Evolutionary conservation across 2,888 invertebrate species (phyloP).

Genomic region (Aplocera efformata): DNA sequence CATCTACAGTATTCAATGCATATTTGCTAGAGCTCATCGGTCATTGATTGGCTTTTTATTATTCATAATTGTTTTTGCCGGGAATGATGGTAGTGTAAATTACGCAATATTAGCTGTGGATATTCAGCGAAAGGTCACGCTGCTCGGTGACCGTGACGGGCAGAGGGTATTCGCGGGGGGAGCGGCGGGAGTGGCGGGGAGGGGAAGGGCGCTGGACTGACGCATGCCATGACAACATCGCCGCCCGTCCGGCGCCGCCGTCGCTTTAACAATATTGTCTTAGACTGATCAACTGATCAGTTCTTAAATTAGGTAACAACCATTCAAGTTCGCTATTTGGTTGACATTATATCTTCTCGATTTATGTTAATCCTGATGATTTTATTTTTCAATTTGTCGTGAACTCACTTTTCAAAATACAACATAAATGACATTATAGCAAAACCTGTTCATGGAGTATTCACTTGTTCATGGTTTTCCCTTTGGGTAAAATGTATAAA

Average conservation of each 20-base stretch:
- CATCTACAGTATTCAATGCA: slow-evolving; percentile 7
- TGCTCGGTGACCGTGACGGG: slow-evolving; percentile 71
- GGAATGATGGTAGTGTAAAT: slow-evolving; percentile 40
- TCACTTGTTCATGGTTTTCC: no score
- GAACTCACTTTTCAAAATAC: no score
- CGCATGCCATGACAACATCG: slow-evolving; percentile 32
- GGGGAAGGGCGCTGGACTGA: slow-evolving; percentile 22
- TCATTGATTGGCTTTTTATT: slow-evolving; percentile 26
- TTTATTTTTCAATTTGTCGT: no score
- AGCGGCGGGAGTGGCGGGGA: slow-evolving; percentile 19
- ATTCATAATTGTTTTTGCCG: slow-evolving; percentile 24
- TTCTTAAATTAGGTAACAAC: no score
- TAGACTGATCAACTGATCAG: no score
- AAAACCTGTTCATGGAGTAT: no score
- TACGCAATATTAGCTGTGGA: slow-evolving; percentile 56
- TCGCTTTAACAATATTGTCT: no score
- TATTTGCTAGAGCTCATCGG: slow-evolving; percentile 12
- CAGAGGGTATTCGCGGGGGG: slow-evolving; percentile 38
- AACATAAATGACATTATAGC: no score
- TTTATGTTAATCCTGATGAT: no score
- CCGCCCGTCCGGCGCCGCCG: background rate
- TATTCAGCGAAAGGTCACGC: slow-evolving; percentile 68
- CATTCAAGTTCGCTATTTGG: no score
- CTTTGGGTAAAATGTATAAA: no score
- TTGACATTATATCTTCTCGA: no score